phyloP scores from a whole-genome alignment of 2,888 invertebrate genomes.

The Phyllotreta striolata region DNA sequence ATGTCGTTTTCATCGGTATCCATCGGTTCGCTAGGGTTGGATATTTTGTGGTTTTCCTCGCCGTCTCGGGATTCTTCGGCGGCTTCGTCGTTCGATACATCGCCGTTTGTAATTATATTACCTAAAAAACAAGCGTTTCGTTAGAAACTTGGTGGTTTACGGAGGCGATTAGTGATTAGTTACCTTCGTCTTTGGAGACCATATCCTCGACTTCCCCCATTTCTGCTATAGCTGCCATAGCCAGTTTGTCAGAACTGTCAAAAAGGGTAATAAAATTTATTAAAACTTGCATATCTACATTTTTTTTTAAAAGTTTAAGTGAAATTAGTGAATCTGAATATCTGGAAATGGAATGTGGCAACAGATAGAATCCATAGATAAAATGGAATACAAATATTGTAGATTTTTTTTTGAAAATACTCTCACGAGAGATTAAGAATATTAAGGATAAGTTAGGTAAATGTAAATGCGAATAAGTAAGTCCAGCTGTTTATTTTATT shows the following conservation, averaged over 20 bases:
- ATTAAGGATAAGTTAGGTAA: no score
- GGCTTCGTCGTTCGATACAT: slow-evolving; percentile 50
- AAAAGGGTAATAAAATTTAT: slow-evolving; percentile 29
- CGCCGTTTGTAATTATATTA: slow-evolving; percentile 54
- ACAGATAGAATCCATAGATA: no score
- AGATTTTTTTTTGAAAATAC: no score
- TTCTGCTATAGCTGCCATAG: slow-evolving; percentile 59
- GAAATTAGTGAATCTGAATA: no score
- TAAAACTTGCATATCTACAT: no score
- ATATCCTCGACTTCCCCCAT: slow-evolving; percentile 61
- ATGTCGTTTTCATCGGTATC: slow-evolving; percentile 52
- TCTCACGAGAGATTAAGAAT: no score
- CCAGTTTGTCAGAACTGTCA: slow-evolving; percentile 49
- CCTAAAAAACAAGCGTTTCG: slow-evolving; percentile 36
- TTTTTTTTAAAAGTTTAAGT: no score
- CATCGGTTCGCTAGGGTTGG: slow-evolving; percentile 41
- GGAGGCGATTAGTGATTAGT: slow-evolving; percentile 1
- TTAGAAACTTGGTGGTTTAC: not conserved
- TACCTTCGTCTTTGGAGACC: slow-evolving; percentile 58
- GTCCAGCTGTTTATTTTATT: no score
- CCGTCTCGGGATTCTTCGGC: slow-evolving; percentile 47
- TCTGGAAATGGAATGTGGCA: no score
- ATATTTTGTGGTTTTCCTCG: slow-evolving; percentile 45
- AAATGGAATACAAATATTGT: no score
- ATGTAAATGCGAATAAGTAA: no score